Percentiles rank a stretch among this genome's conserved stretches.
phyloP scores from a whole-genome alignment of 2,888 invertebrate species.

The Cantharis nigra region DNA sequence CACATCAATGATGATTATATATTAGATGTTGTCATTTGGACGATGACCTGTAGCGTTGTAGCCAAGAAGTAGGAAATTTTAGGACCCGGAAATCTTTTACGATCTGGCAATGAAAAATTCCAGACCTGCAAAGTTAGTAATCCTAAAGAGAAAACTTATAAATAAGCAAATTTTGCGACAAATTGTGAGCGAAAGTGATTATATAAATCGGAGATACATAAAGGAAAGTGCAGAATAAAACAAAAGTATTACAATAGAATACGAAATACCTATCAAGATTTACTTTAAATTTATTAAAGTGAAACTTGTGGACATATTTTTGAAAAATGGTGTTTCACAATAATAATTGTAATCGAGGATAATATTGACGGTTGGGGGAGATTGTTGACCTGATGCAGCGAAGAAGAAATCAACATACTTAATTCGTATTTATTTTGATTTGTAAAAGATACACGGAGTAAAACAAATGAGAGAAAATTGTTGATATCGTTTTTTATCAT shows the following conservation, averaged over 20 bases:
- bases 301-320: not conserved
- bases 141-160: constrained; percentile 14
- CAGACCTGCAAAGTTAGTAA: not conserved
- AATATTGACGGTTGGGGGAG: not conserved
- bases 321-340: not conserved
- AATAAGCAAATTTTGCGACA: constrained; percentile 10
- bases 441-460: constrained; percentile 5
- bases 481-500: not conserved
- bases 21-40: not conserved
- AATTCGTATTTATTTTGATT: not conserved
- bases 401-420: constrained; percentile 17
- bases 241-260: not conserved
- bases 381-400: not conserved
- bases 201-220: constrained; percentile 9
- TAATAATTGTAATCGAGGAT: not conserved
- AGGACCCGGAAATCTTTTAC: no score
- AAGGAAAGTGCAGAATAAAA: not conserved
- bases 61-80: not conserved
- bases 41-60: not conserved
- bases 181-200: constrained; percentile 19
- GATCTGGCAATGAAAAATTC: not conserved
- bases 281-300: not conserved
- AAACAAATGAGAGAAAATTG: constrained; percentile 12
- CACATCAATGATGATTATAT: not conserved
- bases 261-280: not conserved